A percentile compares a stretch with the other conserved stretches of the same genome.
These are phyloP conservation scores for Platorchestia sp. DNA, from an alignment of 1,140 invertebrate species.

Conservation along the genomic window DNA sequence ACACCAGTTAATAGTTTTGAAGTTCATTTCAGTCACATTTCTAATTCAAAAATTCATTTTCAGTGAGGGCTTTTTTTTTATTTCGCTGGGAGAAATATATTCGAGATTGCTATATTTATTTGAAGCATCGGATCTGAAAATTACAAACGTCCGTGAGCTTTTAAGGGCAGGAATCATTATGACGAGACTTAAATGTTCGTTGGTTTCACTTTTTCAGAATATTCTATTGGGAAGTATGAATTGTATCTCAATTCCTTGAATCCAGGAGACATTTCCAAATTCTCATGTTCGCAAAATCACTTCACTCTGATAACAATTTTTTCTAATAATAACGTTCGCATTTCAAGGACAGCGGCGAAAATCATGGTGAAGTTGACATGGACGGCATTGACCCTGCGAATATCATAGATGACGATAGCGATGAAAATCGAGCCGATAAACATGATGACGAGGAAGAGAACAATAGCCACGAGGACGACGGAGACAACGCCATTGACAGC, in stretches of 20 bases:
- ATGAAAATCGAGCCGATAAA: not conserved
- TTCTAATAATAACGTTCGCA: not conserved
- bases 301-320: not conserved
- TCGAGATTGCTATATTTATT: too few species aligned
- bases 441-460: not conserved
- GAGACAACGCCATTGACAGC: not conserved
- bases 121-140: too few species aligned
- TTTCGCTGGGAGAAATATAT: not conserved
- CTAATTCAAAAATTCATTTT: too few species aligned
- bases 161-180: too few species aligned
- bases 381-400: not conserved
- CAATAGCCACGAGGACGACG: not conserved
- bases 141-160: too few species aligned
- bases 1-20: not conserved
- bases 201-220: not conserved
- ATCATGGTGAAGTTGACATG: not conserved
- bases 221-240: not conserved
- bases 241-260: not conserved
- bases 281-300: not conserved
- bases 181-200: not conserved
- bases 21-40: too few species aligned
- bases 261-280: not conserved
- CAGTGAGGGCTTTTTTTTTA: too few species aligned
- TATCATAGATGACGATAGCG: not conserved
- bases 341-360: not conserved